Evolutionary conservation across 1,140 invertebrate species (phyloP), one percentile per base, ranked within the genome.

Genomic region (Cyclina sinensis): DNA sequence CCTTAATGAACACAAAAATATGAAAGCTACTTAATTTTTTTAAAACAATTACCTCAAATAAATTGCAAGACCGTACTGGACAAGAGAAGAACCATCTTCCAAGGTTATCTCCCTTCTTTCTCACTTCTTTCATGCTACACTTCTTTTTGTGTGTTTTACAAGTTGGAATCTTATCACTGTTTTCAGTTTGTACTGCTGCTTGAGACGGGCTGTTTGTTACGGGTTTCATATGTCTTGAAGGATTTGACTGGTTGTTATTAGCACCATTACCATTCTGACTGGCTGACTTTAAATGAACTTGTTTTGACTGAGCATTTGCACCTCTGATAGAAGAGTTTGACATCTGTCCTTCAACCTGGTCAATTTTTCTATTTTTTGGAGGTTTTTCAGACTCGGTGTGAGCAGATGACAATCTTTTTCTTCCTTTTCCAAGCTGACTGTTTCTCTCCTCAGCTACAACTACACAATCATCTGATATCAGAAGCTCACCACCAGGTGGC

Each of bases 81-180:
- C 94, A 95, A 16, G 89, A 88, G 82, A 93, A 95, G 85, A 95
- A 95, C 90, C 91, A 91, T 39, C 94, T 88, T 0, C 92, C 91
- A 65, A 91, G 89, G 57, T 95, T 95, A 24, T 91, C 89, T 70
- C 92, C 94, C 68, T 92, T 89, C 62, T 94, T 95, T 14, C 91
- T 73, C 11, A 93, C 93, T 76, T 94, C 91, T 14, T 89, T 91
- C 81, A 94, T 83, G 59, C 74, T 54, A 59, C 93, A 92, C 21
- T 91, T 90, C 70, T 83, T 86, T 18, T 91, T 90, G 76, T 95
- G 94, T 24, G 89, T 84, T 48, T 88, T 51, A 76, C 93, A 94
- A 3, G 24, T 18, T 7, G 93, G 91, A 59, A 93, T 91, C 88
- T 90, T 92, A 37, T 62, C 32, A 51, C 27, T 81, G 27, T 21